Percentiles rank a stretch among this genome's conserved stretches.
Conservation (phyloP, 2,797 vertebrate species). For the Rhadinocentrus ornatus region DNA sequence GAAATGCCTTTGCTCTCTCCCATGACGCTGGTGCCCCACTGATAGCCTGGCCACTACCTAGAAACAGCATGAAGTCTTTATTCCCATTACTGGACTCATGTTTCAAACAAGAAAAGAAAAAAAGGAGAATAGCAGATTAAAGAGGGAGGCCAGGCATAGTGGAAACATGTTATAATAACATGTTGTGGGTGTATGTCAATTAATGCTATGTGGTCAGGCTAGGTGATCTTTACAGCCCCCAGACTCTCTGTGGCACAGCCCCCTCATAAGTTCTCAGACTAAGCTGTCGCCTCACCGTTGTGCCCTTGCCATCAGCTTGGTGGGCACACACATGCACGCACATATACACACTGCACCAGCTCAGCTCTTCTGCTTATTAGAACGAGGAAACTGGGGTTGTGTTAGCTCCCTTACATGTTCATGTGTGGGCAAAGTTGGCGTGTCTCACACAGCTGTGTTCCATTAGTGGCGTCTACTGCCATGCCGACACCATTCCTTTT, state of each 20-base stretch:
- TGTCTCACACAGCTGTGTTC: slow-evolving; percentile 78
- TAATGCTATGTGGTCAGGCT: slow-evolving; percentile 52
- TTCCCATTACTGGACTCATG: slow-evolving; percentile 29
- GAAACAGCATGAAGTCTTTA: slow-evolving; percentile 17
- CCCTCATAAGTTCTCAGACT: slow-evolving; percentile 56
- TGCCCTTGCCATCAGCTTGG: slow-evolving; percentile 33
- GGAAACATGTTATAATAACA: slow-evolving; percentile 64
- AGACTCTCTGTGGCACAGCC: slow-evolving; percentile 42
- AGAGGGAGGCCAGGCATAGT: slow-evolving; percentile 25
- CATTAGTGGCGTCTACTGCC: slow-evolving; percentile 79
- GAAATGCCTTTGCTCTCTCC: slow-evolving; percentile 37
- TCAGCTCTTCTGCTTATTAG: slow-evolving; percentile 73
- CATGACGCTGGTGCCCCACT: slow-evolving; percentile 14
- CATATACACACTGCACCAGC: slow-evolving; percentile 41
- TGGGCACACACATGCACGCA: slow-evolving; percentile 38
- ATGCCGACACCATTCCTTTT: slow-evolving; percentile 60
- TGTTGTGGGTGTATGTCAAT: slow-evolving; percentile 40
- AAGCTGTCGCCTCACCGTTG: slow-evolving; percentile 26
- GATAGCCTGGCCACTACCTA: slow-evolving; percentile 20
- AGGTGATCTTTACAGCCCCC: slow-evolving; percentile 62
- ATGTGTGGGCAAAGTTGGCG: slow-evolving; percentile 70
- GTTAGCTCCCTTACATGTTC: slow-evolving; percentile 60
- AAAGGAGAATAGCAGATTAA: slow-evolving; percentile 16
- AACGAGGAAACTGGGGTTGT: slow-evolving; percentile 58
- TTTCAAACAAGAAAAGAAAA: slow-evolving; percentile 8